A percentile compares a stretch with the other conserved stretches of the same genome.
Evolutionary conservation across 2,888 invertebrate species (phyloP).

Genomic region (Agonopterix heracliana): DNA sequence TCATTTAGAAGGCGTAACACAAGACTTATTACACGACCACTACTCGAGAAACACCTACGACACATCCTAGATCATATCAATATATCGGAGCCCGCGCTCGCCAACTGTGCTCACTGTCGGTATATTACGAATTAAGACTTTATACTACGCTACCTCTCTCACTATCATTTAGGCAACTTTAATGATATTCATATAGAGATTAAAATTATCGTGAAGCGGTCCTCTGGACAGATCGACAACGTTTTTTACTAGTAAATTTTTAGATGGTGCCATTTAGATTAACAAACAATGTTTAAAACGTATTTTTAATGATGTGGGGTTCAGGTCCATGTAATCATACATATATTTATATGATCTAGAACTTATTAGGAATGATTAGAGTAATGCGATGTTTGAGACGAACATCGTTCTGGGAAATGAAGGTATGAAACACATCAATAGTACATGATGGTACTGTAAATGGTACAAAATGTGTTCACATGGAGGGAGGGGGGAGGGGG

Average conservation of each 20-base stretch:
- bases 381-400: slow-evolving; percentile 36
- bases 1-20: slow-evolving; percentile 69
- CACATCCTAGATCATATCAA: slow-evolving; percentile 76
- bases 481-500: slow-evolving; percentile 12
- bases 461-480: slow-evolving; percentile 22
- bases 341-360: slow-evolving; percentile 77
- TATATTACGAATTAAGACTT: slow-evolving; percentile 50
- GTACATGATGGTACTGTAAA: slow-evolving; percentile 27
- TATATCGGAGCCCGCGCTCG: slow-evolving; percentile 57
- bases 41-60: slow-evolving; percentile 74
- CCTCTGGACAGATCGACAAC: slow-evolving; percentile 44
- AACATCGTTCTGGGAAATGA: slow-evolving; percentile 22
- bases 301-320: no score
- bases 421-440: slow-evolving; percentile 18
- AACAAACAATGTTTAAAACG: neutral
- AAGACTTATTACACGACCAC: slow-evolving; percentile 68
- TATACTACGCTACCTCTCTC: slow-evolving; percentile 70
- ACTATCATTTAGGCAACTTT: slow-evolving; percentile 66
- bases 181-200: slow-evolving; percentile 58
- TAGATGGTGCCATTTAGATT: slow-evolving; percentile 12
- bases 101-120: slow-evolving; percentile 32
- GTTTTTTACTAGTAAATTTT: slow-evolving; percentile 13
- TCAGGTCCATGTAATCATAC: slow-evolving; percentile 9
- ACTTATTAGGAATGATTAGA: slow-evolving; percentile 58
- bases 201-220: slow-evolving; percentile 50